Conservation (phyloP, 2,888 invertebrate genomes). For the Luffia ferchaultella region DNA sequence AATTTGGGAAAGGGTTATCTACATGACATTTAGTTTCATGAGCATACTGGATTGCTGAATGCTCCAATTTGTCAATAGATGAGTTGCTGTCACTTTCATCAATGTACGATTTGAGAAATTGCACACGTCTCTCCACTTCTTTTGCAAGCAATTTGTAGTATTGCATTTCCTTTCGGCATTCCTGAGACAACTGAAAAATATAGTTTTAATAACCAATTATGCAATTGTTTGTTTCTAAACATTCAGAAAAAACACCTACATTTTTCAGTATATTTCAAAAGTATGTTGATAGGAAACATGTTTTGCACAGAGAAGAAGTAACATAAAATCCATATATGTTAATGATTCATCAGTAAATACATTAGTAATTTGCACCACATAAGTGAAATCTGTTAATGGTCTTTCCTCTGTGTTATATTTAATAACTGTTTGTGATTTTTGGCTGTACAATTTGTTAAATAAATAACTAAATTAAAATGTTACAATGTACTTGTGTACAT, state of each 20-base stretch:
- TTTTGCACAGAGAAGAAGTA: too few species aligned
- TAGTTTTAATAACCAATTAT: too few species aligned
- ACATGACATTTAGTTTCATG: background rate
- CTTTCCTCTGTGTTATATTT: too few species aligned
- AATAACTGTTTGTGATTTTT: too few species aligned
- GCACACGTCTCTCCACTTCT: slow-evolving; percentile 68
- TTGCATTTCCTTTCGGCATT: slow-evolving; percentile 70
- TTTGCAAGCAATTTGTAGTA: slow-evolving; percentile 73
- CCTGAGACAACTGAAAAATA: slow-evolving; percentile 68
- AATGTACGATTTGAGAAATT: slow-evolving; percentile 39
- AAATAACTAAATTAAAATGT: background rate
- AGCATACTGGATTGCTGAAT: background rate
- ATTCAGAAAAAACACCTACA: background rate
- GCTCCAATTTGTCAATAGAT: background rate
- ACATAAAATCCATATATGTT: too few species aligned
- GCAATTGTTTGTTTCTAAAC: background rate
- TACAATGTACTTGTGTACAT: background rate
- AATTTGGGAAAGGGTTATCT: background rate
- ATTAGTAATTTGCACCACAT: too few species aligned
- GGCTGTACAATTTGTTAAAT: too few species aligned
- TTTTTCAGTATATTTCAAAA: background rate
- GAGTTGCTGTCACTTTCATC: slow-evolving; percentile 1
- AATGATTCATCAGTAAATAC: too few species aligned
- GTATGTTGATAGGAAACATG: too few species aligned
- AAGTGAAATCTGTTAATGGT: too few species aligned